Base-by-base conservation (phyloP, 2,888 invertebrate genomes). In the Erebia epiphron region DNA sequence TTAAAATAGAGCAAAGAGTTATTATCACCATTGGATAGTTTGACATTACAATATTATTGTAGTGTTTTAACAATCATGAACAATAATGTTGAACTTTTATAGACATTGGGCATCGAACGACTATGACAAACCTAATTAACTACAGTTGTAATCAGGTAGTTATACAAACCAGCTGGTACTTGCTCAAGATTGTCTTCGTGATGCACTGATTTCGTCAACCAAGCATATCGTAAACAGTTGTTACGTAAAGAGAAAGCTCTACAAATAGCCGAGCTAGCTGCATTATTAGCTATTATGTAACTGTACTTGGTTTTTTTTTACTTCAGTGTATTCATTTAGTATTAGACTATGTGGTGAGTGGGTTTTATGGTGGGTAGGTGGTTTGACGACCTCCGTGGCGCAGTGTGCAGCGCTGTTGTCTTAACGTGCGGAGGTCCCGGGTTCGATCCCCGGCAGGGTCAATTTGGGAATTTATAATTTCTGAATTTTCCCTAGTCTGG, bases 181-280 rank as follows among this genome's bases (percentile, higher is more conserved):
- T 86, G 81, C 83, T 72, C 82, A 88, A 87, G 75, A 70, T 60
- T 72, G 71, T 52, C 46, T 46, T 69, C 75, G 68, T 77, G 79
- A 78, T 90, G 89, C 85, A 90, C 90, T 88, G 88, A 88, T 90
- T 90, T 90, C 90, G 89, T 90, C 89, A 89, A 89, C 84, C 73
- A 71, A 76, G 75, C 82, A 79, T 83, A 81, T 83, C 81, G 80
- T 84, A 82, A 82, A 80, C 80, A 79, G 78, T 80, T 80, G 83
- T 90, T 89, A 89, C 86, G 86, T 87, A 90, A 91, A 84, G 89
- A 87, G 90, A 90, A 90, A 90, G 89, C 83, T 78, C 80, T 79
- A 80, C 83, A 83, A 82, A 83, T 83, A 82, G 82, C 74, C 71
- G 70, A 73, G 74, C 70, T 74, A 73, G 74, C 70, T 74, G 72